A percentile compares a stretch with the other conserved stretches of the same genome.
phyloP scores from a whole-genome alignment of 1,140 invertebrate species.

The Zaprionus tsacasi region DNA sequence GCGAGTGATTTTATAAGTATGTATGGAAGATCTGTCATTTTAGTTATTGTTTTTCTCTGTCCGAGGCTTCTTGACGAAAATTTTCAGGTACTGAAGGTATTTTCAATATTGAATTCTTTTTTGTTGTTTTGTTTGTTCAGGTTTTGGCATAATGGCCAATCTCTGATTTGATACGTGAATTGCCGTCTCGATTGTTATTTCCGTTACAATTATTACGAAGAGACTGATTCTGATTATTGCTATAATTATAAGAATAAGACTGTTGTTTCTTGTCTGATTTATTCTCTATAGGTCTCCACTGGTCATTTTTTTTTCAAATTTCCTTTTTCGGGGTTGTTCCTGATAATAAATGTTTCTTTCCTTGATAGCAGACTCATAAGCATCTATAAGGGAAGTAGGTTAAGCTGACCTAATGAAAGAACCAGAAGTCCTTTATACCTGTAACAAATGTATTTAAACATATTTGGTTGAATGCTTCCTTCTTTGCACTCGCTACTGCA shows the following conservation, averaged over 20 bases:
- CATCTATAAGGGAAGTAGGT: background rate
- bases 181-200: too few relatives aligned
- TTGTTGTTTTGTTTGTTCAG: background rate
- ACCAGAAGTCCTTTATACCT: slow-evolving; percentile 3
- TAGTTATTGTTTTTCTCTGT: background rate
- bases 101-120: background rate
- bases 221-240: too few relatives aligned
- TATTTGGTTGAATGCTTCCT: slow-evolving; percentile 5
- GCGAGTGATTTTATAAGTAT: slow-evolving; percentile 27
- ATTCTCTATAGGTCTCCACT: too few relatives aligned
- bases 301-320: background rate
- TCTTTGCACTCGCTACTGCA: background rate
- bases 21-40: background rate
- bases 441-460: slow-evolving; percentile 3
- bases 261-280: too few relatives aligned
- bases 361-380: background rate
- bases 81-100: background rate
- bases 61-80: too few relatives aligned
- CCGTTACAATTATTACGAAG: too few relatives aligned
- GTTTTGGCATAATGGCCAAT: too few relatives aligned
- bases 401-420: background rate
- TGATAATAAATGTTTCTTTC: background rate
- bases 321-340: background rate
- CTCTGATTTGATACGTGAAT: too few relatives aligned
- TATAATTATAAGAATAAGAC: too few relatives aligned